Conservation (phyloP, 2,888 invertebrate species). For the Abscondita cerata region DNA sequence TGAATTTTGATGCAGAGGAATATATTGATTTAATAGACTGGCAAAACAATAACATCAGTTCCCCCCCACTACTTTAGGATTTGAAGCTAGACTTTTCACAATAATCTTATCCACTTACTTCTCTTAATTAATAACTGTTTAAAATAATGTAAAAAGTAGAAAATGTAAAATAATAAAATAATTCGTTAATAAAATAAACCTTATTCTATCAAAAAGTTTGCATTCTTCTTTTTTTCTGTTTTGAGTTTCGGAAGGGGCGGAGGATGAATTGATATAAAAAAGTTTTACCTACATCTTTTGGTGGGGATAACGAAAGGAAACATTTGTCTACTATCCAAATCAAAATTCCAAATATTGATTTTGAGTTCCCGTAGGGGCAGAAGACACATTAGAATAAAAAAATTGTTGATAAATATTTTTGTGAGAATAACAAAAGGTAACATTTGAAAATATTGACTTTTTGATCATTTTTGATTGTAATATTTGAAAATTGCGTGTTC, state of each 20-base stretch:
- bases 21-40: too few relatives aligned
- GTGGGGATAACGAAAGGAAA: neutral
- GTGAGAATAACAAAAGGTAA: too few relatives aligned
- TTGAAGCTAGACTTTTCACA: neutral
- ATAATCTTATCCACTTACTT: too few relatives aligned
- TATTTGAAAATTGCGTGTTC: too few relatives aligned
- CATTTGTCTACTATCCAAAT: neutral
- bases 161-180: neutral
- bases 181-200: neutral
- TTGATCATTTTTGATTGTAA: too few relatives aligned
- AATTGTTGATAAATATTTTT: too few relatives aligned
- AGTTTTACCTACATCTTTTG: neutral
- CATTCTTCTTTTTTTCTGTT: neutral
- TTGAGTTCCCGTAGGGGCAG: neutral
- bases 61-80: neutral
- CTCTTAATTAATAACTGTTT: too few relatives aligned
- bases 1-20: too few relatives aligned
- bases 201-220: neutral
- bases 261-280: neutral
- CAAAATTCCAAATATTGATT: neutral
- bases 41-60: neutral
- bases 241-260: neutral
- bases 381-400: neutral
- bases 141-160: neutral
- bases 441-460: too few relatives aligned